Percentiles rank a stretch among this genome's conserved stretches.
phyloP scores from a whole-genome alignment of 1,140 invertebrate species.

The Olivierus martensii region DNA sequence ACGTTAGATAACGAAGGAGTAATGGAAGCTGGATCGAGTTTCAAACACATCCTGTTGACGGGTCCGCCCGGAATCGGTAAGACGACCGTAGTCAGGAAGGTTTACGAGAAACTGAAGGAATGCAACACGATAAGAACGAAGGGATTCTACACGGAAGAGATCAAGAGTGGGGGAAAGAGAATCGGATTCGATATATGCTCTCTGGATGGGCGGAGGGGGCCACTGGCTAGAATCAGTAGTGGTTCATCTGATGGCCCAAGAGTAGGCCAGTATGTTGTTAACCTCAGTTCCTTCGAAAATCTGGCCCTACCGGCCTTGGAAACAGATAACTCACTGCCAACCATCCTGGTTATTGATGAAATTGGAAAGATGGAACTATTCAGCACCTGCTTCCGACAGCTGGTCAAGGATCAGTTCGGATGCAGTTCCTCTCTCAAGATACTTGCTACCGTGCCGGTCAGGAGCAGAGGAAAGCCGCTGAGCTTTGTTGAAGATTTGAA shows the following conservation, averaged over 20 bases:
- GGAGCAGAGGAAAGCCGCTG: conserved; percentile 29
- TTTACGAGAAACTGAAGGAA: conserved; percentile 26
- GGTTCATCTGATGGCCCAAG: conserved; percentile 23
- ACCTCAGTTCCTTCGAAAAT: conserved; percentile 40
- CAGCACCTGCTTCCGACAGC: conserved; percentile 37
- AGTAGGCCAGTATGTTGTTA: conserved; percentile 44
- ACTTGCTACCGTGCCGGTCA: conserved; percentile 41
- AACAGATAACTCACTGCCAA: background rate
- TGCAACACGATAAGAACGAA: conserved; percentile 20
- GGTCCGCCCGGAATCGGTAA: conserved; percentile 39
- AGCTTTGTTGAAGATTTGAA: conserved; percentile 32
- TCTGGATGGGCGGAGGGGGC: conserved; percentile 29
- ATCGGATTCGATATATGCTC: conserved; percentile 45
- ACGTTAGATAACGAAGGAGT: too few relatives aligned
- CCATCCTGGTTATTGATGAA: conserved; percentile 42
- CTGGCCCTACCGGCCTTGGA: conserved; percentile 34
- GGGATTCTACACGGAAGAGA: conserved; percentile 49
- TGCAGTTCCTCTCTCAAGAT: conserved; percentile 23
- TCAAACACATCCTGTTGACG: too few relatives aligned
- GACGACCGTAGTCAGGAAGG: conserved; percentile 42
- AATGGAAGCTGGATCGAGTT: too few relatives aligned
- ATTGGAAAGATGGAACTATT: conserved; percentile 54
- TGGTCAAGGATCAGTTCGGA: conserved; percentile 29
- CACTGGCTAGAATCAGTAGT: conserved; percentile 32
- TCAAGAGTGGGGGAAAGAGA: conserved; percentile 32